Evolutionary conservation across 2,113 vertebrate genomes (phyloP).

Genomic region (Onychostruthus taczanowskii): DNA sequence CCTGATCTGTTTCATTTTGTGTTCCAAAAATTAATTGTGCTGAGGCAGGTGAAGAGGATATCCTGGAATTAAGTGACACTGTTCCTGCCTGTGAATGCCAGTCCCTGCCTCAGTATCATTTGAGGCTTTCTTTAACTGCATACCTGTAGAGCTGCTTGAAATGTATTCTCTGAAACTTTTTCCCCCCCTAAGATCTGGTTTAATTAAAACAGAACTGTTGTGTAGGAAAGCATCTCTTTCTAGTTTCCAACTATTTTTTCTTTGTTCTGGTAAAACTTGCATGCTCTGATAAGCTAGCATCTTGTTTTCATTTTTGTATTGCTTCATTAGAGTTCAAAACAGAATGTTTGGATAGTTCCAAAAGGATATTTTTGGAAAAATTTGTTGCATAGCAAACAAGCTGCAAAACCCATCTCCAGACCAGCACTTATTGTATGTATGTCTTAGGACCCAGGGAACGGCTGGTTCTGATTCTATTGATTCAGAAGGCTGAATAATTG

Average conservation of each 20-base stretch:
- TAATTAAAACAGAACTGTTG: neutral
- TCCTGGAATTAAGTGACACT: neutral
- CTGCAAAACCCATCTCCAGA: neutral
- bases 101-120: neutral
- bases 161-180: neutral
- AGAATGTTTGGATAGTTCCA: neutral
- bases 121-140: neutral
- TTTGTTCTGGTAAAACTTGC: neutral
- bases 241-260: neutral
- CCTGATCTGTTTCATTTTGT: neutral
- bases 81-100: neutral
- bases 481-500: neutral
- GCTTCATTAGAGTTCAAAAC: neutral
- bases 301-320: neutral
- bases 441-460: too few species aligned
- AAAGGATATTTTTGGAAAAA: neutral
- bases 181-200: neutral
- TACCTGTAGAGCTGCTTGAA: neutral
- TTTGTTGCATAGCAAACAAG: neutral
- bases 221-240: neutral
- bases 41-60: neutral
- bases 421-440: neutral
- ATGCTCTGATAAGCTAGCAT: neutral
- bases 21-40: neutral
- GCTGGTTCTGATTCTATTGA: neutral